These are phyloP conservation scores for Heptranchias perlo DNA, from an alignment of 2,113 vertebrate genomes.

Conservation along the genomic window DNA sequence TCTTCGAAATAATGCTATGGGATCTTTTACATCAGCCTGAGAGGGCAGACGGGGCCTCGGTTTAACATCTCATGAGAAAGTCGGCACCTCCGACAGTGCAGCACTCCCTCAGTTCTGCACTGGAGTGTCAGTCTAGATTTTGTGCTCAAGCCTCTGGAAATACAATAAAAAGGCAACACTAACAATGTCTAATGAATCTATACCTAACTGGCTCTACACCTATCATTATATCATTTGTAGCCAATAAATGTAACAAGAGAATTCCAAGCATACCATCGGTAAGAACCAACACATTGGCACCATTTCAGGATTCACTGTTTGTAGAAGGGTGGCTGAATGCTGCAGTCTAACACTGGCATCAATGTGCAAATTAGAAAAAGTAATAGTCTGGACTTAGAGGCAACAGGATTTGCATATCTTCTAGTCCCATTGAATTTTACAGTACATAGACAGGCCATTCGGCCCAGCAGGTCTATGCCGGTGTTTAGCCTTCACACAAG, in stretches of 20 bases:
- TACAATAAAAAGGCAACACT: no score
- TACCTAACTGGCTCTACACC: not conserved
- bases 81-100: not conserved
- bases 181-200: no score
- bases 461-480: not conserved
- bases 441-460: not conserved
- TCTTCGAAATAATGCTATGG: not conserved
- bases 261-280: not conserved
- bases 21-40: no score
- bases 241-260: constrained; percentile 7
- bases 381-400: not conserved
- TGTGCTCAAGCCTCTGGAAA: no score
- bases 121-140: no score
- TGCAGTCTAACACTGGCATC: not conserved
- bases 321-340: not conserved
- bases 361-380: not conserved
- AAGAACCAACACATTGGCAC: not conserved
- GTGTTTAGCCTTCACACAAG: not conserved
- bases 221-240: no score
- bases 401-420: not conserved
- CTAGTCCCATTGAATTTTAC: not conserved
- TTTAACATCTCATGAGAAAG: not conserved
- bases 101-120: not conserved
- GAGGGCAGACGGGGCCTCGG: not conserved
- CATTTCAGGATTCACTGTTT: not conserved